phyloP scores from a whole-genome alignment of 2,888 invertebrate genomes.

The Macrosoma leucophasiata region DNA sequence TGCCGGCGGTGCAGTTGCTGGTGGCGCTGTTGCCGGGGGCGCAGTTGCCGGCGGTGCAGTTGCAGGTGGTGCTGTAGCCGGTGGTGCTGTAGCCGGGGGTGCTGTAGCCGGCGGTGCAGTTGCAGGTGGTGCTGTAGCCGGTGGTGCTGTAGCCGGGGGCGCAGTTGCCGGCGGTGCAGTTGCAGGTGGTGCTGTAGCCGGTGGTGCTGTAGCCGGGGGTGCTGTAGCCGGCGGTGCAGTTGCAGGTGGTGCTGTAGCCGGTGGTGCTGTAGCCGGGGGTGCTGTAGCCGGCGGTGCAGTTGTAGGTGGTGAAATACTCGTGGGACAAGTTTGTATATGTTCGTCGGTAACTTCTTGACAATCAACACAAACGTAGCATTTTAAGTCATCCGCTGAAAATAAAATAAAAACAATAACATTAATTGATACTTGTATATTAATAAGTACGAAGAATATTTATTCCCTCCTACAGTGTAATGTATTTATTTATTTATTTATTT shows the following conservation, averaged over 20 bases:
- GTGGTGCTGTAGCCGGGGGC: not conserved
- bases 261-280: constrained; percentile 4
- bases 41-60: not conserved
- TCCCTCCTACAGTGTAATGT: no score
- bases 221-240: constrained; percentile 4
- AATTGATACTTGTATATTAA: no score
- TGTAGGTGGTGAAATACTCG: not conserved
- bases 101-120: not conserved
- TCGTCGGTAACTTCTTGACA: constrained; percentile 33
- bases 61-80: not conserved
- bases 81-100: not conserved
- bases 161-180: not conserved
- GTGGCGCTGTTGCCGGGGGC: not conserved
- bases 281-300: constrained; percentile 2
- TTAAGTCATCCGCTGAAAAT: constrained; percentile 35
- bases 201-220: not conserved
- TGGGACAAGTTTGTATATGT: constrained; percentile 33
- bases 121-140: not conserved
- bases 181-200: constrained; percentile 4
- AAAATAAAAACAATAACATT: no score
- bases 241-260: constrained; percentile 6
- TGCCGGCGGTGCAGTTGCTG: constrained; percentile 10
- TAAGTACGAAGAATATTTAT: no score
- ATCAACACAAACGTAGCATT: constrained; percentile 44
- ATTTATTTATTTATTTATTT: no score